A percentile compares a stretch with the other conserved stretches of the same genome.
Evolutionary conservation across 30 jellyfish, hydroid and myxozoan genomes (phyloP).

Genomic region (Aurelia sp.): DNA sequence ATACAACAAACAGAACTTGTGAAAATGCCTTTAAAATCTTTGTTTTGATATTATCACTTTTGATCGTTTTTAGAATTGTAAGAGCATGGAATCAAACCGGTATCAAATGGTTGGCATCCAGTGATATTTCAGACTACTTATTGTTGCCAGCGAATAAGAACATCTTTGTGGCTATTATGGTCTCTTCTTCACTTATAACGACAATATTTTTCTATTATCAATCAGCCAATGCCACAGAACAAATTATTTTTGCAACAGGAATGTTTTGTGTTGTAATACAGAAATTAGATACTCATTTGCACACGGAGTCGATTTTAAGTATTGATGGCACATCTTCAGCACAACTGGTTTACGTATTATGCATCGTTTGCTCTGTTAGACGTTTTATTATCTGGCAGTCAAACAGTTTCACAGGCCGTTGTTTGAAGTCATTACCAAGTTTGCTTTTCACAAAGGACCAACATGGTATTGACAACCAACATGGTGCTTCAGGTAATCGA

Average conservation of each 20-base stretch:
- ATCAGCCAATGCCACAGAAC: background rate
- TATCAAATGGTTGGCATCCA: constrained; percentile 64
- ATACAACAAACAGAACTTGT: too few species aligned
- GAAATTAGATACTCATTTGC: background rate
- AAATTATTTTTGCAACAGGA: background rate
- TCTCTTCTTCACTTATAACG: background rate
- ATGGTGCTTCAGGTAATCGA: too few species aligned
- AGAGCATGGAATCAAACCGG: constrained; percentile 94
- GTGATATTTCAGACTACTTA: constrained; percentile 53
- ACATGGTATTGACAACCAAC: too few species aligned
- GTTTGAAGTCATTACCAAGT: too few species aligned
- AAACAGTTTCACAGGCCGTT: too few species aligned
- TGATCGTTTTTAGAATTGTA: constrained; percentile 13
- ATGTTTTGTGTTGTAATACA: background rate
- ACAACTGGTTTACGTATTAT: background rate
- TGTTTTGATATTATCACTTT: background rate
- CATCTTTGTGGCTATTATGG: background rate
- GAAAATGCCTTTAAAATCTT: background rate
- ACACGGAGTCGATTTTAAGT: too few species aligned
- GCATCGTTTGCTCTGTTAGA: background rate
- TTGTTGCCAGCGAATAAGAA: background rate
- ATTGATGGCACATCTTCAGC: background rate
- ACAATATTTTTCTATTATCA: background rate
- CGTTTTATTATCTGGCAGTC: background rate
- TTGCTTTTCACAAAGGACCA: too few species aligned